Evolutionary conservation across 2,888 invertebrate species (phyloP).

Genomic region (Netelia virgata): DNA sequence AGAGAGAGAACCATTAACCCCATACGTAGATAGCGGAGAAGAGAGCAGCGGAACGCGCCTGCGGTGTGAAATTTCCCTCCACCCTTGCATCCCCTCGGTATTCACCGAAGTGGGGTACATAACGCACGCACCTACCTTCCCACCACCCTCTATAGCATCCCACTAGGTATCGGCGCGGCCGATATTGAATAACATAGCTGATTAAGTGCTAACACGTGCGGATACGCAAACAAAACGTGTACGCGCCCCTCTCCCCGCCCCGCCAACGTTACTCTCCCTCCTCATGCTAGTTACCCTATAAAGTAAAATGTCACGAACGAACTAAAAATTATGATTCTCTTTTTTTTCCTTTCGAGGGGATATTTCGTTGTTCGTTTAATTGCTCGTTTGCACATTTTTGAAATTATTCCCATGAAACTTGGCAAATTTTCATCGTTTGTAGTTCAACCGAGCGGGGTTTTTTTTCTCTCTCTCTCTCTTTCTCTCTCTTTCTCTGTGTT

Average conservation of each 20-base stretch:
- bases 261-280: not conserved
- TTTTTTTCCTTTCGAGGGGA: too few species aligned
- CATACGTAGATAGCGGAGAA: not conserved
- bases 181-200: slow-evolving; percentile 74
- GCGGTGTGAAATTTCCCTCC: slow-evolving; percentile 41
- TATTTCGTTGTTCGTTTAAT: too few species aligned
- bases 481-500: not conserved
- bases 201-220: slow-evolving; percentile 72
- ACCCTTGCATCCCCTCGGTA: slow-evolving; percentile 22
- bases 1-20: slow-evolving; percentile 8
- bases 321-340: not conserved
- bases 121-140: slow-evolving; percentile 21
- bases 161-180: slow-evolving; percentile 20
- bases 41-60: slow-evolving; percentile 34
- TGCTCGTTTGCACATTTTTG: too few species aligned
- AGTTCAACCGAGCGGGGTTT: too few species aligned
- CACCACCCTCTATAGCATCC: slow-evolving; percentile 9
- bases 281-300: not conserved
- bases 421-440: too few species aligned
- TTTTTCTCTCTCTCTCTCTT: too few species aligned
- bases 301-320: not conserved
- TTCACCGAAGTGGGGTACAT: slow-evolving; percentile 28
- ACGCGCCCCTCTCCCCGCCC: too few species aligned
- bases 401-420: too few species aligned
- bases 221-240: slow-evolving; percentile 53